A percentile compares a stretch with the other conserved stretches of the same genome.
Conservation (phyloP, 2,797 vertebrate species). For the Decapterus maruadsi region DNA sequence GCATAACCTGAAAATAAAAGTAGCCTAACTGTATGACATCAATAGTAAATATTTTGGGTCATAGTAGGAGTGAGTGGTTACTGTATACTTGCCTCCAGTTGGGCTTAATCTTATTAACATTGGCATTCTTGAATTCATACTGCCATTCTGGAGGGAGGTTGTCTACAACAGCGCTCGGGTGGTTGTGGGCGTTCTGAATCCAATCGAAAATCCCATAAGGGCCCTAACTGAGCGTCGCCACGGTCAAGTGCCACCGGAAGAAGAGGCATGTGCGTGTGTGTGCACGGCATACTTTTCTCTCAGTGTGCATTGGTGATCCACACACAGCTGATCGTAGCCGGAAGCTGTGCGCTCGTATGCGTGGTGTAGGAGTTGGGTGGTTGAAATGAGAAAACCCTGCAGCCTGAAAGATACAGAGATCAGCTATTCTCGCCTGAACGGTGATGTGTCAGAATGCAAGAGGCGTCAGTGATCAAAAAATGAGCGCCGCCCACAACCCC, state of each 20-base stretch:
- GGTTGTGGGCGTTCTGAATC: slow-evolving; percentile 29
- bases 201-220: slow-evolving; percentile 32
- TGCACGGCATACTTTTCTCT: slow-evolving; percentile 43
- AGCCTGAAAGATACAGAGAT: slow-evolving; percentile 75
- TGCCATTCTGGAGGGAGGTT: slow-evolving; percentile 34
- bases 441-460: slow-evolving; percentile 83
- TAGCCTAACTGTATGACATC: background rate
- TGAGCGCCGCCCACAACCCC: slow-evolving; percentile 79
- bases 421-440: slow-evolving; percentile 78
- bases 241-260: slow-evolving; percentile 48
- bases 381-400: slow-evolving; percentile 72
- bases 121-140: slow-evolving; percentile 17
- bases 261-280: slow-evolving; percentile 4
- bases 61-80: background rate
- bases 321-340: slow-evolving; percentile 42
- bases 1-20: background rate
- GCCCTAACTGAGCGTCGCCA: slow-evolving; percentile 12
- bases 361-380: slow-evolving; percentile 78
- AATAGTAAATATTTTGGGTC: slow-evolving; percentile 12
- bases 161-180: slow-evolving; percentile 25
- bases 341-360: slow-evolving; percentile 56
- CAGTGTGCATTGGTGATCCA: slow-evolving; percentile 28
- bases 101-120: slow-evolving; percentile 13
- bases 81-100: background rate
- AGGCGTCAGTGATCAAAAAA: slow-evolving; percentile 78